A percentile compares a stretch with the other conserved stretches of the same genome.
Evolutionary conservation across 2,797 vertebrate genomes (phyloP).

Genomic region (Xiphorhynchus erythropygius): DNA sequence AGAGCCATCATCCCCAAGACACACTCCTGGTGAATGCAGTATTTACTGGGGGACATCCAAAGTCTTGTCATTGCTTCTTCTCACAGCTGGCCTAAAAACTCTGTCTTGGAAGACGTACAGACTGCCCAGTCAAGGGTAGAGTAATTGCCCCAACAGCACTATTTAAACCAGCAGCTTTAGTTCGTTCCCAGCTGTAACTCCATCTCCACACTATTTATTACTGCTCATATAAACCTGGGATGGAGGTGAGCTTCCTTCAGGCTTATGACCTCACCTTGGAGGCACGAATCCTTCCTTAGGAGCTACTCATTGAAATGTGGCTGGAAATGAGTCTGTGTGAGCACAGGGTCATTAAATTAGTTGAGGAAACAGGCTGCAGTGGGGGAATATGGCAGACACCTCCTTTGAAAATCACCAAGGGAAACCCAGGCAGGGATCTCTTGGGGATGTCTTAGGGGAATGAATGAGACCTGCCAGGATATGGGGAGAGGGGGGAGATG

Average conservation of each 20-base stretch:
- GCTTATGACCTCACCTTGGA: background rate
- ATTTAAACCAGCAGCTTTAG: background rate
- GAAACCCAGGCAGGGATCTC: background rate
- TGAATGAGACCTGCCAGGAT: conserved; percentile 20
- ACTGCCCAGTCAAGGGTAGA: background rate
- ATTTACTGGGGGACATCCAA: background rate
- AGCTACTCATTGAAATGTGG: background rate
- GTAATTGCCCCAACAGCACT: background rate
- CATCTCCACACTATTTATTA: background rate
- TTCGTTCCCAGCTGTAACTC: background rate
- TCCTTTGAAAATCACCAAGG: background rate
- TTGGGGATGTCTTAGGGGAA: background rate
- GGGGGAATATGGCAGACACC: background rate
- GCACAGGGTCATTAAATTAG: background rate
- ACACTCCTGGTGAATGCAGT: fast-evolving
- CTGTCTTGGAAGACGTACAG: background rate
- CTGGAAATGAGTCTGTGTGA: background rate
- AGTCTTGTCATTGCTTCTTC: background rate
- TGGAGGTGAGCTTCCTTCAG: background rate
- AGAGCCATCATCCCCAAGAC: background rate
- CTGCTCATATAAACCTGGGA: background rate
- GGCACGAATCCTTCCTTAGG: background rate
- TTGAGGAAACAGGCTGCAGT: background rate
- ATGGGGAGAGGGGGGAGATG: background rate
- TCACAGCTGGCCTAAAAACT: background rate